A percentile compares a stretch with the other conserved stretches of the same genome.
Evolutionary conservation across 2,888 invertebrate genomes (phyloP).

Genomic region (Drosophila paranaensis): DNA sequence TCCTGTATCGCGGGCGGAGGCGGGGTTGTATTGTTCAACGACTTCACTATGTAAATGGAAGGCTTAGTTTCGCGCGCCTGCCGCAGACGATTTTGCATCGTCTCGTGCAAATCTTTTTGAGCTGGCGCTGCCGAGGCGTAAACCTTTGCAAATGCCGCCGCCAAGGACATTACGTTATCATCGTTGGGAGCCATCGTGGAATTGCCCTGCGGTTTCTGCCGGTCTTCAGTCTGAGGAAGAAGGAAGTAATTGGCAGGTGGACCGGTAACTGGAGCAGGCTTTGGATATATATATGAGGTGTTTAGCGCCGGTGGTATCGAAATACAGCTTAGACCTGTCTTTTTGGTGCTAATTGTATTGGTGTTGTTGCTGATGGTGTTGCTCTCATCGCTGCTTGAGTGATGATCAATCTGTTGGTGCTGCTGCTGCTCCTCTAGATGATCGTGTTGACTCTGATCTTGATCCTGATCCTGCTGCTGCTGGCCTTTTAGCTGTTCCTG

Average conservation of each 20-base stretch:
- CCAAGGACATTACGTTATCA: slow-evolving; percentile 23
- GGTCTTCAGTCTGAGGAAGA: slow-evolving; percentile 1
- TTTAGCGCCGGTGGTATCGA: background rate
- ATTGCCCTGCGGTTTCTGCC: background rate
- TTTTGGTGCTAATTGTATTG: slow-evolving; percentile 8
- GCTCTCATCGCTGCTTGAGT: slow-evolving; percentile 10
- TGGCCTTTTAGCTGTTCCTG: slow-evolving; percentile 21
- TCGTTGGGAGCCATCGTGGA: background rate
- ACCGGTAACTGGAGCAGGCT: background rate
- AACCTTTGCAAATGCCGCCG: slow-evolving; percentile 62
- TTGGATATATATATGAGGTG: slow-evolving; percentile 2
- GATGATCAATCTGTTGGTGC: slow-evolving; percentile 7
- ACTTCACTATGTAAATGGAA: slow-evolving; percentile 81
- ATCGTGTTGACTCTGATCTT: background rate
- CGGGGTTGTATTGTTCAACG: slow-evolving; percentile 47
- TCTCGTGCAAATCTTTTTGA: slow-evolving; percentile 41
- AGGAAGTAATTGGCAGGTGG: slow-evolving; percentile 24
- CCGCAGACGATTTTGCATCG: slow-evolving; percentile 70
- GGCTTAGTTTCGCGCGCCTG: slow-evolving; percentile 80
- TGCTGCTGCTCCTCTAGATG: slow-evolving; percentile 23
- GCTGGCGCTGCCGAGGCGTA: slow-evolving; percentile 64
- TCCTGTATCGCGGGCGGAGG: background rate
- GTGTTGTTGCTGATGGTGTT: slow-evolving; percentile 15
- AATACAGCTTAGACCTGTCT: background rate
- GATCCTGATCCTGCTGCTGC: slow-evolving; percentile 6